Evolutionary conservation across 2,888 invertebrate genomes (phyloP), one percentile per base, ranked within the genome.

Genomic region (Aporophyla lueneburgensis): DNA sequence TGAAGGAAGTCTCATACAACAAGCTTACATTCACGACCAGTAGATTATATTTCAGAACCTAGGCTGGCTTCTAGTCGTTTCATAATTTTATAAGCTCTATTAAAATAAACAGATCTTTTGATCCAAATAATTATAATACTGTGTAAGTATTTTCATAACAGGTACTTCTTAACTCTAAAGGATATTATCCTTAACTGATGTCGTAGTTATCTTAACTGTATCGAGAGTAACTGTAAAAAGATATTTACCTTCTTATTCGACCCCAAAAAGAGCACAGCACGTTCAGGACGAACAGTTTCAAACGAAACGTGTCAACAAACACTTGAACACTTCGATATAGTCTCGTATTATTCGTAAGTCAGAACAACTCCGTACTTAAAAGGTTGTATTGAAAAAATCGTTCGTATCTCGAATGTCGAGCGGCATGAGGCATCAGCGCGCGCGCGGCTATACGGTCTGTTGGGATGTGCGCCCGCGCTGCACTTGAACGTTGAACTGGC

Each of bases 401-500:
- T 91, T 91, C 89, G 91, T 78, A 91, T 86, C 89, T 92, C 91
- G 91, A 89, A 91, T 91, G 84, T 90, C 81, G 90, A 89, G 88
- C 91, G 89, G 91, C 89, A 85, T 89, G 78, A 81, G 86, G 87
- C 88, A 89, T 90, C 86, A 71, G 81, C 90, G 90, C 91, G 93
- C 92, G 93, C 94, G 92, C 92, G 88, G 90, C 89, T 84, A 86
- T 89, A 90, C 93, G 89, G 92, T 90, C 93, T 92, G 92, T 92
- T 89, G 89, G 90, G 93, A 92, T 95, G 94, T 96, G 95, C 95
- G 95, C 86, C 89, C 87, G 93, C 93, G 93, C 92, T 94, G 95
- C 95, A 95, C 95, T 94, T 95, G 94, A 95, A 92, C 95, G 93
- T 94, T 94, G 95, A 95, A 96, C 96, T 94, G 93, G 91, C 93